Conservation (phyloP, 1,140 invertebrate species). For the Chrysoperla carnea region DNA sequence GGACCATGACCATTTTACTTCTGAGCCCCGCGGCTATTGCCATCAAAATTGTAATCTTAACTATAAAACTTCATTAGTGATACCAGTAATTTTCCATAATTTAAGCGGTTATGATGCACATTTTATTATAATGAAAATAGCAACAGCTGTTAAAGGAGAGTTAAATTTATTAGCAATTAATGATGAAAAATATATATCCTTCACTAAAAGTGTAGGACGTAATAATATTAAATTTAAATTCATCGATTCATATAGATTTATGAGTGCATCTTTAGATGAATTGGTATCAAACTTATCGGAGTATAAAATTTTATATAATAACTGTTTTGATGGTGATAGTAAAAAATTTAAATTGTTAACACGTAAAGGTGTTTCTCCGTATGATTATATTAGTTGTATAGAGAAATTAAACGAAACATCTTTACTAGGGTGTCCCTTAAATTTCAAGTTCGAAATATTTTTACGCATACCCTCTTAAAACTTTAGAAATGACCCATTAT, state of each 20-base stretch:
- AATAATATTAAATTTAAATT: conserved; percentile 8
- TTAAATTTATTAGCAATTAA: conserved; percentile 8
- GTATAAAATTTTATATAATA: conserved; percentile 4
- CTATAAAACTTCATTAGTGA: conserved; percentile 9
- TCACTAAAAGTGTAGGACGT: conserved; percentile 6
- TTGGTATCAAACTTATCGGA: conserved; percentile 6
- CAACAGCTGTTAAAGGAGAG: conserved; percentile 6
- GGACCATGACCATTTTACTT: conserved; percentile 15
- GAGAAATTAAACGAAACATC: conserved; percentile 12
- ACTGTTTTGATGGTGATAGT: conserved; percentile 4
- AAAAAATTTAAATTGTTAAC: conserved; percentile 9
- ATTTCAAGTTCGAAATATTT: no score
- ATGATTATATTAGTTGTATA: conserved; percentile 13
- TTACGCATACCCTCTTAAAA: no score
- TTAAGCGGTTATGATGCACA: conserved; percentile 19
- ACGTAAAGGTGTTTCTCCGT: conserved; percentile 11
- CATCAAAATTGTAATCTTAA: conserved; percentile 17
- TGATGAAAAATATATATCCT: conserved; percentile 11
- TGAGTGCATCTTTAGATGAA: conserved; percentile 9
- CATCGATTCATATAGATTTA: conserved; percentile 10
- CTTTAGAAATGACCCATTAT: no score
- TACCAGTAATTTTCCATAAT: conserved; percentile 22
- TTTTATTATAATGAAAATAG: conserved; percentile 15
- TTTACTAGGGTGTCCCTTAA: no score
- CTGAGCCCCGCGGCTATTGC: conserved; percentile 11